These are phyloP conservation scores for Caenorhabditis sp. DNA, from an alignment of 2,888 invertebrate species.

Conservation along the genomic window DNA sequence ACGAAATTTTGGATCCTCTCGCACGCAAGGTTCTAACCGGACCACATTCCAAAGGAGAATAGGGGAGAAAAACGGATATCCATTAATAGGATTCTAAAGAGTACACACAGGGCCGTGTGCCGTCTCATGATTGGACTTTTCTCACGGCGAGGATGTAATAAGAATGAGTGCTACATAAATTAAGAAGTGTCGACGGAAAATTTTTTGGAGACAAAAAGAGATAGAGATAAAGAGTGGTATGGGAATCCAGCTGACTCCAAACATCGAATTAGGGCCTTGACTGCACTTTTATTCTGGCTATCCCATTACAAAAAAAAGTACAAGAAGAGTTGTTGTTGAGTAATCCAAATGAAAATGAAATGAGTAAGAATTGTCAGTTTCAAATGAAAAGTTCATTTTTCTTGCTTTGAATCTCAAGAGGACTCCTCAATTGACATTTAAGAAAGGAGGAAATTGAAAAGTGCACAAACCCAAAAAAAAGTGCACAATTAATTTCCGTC, in stretches of 20 bases:
- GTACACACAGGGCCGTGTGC: neutral
- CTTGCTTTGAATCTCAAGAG: too few species aligned
- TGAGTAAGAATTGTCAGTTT: neutral
- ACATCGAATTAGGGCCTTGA: neutral
- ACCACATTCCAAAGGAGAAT: neutral
- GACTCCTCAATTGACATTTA: neutral
- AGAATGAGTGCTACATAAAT: conserved; percentile 9
- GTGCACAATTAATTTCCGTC: conserved; percentile 4
- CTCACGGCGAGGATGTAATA: conserved; percentile 3
- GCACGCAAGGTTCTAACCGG: neutral
- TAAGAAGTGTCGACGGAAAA: conserved; percentile 1
- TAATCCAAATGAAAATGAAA: neutral
- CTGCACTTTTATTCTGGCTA: neutral
- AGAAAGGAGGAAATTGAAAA: conserved; percentile 2
- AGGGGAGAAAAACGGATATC: neutral
- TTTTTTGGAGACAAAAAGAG: neutral
- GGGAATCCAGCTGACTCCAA: neutral
- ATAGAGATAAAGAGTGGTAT: neutral
- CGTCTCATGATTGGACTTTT: conserved; percentile 5
- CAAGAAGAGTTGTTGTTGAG: neutral
- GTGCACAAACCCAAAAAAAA: neutral
- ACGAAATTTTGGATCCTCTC: neutral
- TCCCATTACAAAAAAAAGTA: neutral
- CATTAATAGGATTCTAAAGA: neutral
- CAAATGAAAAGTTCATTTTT: neutral